phyloP scores from a whole-genome alignment of 2,113 vertebrate species.

The Epinephelus cyanopodus region DNA sequence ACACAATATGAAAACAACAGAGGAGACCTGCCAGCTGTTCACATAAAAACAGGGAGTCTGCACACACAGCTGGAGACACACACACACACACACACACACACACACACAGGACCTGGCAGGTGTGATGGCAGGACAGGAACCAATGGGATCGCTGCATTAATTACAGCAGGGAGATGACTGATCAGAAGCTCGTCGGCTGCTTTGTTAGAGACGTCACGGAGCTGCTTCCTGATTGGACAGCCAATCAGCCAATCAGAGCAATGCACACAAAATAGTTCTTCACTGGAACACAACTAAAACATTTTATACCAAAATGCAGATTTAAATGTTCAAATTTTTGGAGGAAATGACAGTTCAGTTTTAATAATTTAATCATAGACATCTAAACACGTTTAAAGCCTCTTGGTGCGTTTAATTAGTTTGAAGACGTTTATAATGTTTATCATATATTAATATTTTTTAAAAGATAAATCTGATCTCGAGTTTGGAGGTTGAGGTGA shows the following conservation, averaged over 20 bases:
- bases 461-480: too few species aligned
- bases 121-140: conserved; percentile 56
- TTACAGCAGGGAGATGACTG: conserved; percentile 55
- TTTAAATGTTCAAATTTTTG: neutral
- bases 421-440: too few species aligned
- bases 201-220: conserved; percentile 24
- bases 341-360: too few species aligned
- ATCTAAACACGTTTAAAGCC: too few species aligned
- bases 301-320: neutral
- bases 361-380: too few species aligned
- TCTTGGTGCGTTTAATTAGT: too few species aligned
- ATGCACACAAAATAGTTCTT: neutral
- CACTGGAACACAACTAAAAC: neutral
- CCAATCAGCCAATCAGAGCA: neutral
- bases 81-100: conserved; percentile 49
- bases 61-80: conserved; percentile 75
- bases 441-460: too few species aligned
- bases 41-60: conserved; percentile 57
- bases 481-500: too few species aligned
- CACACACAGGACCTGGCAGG: conserved; percentile 53
- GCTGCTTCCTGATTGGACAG: conserved; percentile 20
- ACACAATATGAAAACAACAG: conserved; percentile 76
- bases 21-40: conserved; percentile 84
- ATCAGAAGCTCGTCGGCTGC: conserved; percentile 20
- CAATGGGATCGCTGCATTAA: conserved; percentile 64